Evolutionary conservation across 2,888 invertebrate genomes (phyloP), one percentile per base, ranked within the genome.

Genomic region (Hypolimnas misippus): DNA sequence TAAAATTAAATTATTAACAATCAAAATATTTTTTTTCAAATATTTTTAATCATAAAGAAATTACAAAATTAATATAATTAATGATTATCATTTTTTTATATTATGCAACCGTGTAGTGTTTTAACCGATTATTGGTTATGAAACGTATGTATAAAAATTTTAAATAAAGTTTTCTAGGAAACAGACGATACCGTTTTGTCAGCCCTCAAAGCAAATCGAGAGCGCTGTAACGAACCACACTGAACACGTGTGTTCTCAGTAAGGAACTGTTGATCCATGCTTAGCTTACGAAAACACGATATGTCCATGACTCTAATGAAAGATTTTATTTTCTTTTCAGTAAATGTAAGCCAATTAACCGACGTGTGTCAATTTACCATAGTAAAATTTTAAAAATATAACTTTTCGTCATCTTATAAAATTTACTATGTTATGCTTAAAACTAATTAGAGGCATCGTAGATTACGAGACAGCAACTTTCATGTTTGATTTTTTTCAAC

Each of bases 201-300:
- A 71, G 49, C 71, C 71, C 71, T 71, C 61, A 63, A 69, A 33
- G 55, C 46, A 70, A 74, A 73, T 73, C 72, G 74, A 73, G 69
- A 75, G 71, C 70, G 70, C 77, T 76, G 79, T 86, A 88, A 86
- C 84, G 84, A 87, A 85, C 83, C 84, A 77, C 79, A 76, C 76
- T 74, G 71, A 73, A 70, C 68, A 70, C 69, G 71, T 73, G 69
- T 70, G 70, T 71, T 69, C 68, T 66, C 57, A 66, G 63, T 65
- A 67, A 71, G 70, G 65, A 72, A 71, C 72, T 70, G 69, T 70
- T 72, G 71, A 71, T 73, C 66, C 70, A 70, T 70, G 68, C 60
- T 68, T 65, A 71, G 69, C 67, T 70, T 70, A 69, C 64, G 64
- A 64, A 70, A 68, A 70, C 66, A 62, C 33, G 46, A 63, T 51